Base-by-base conservation (phyloP, 2,113 vertebrate genomes). In the Bos javanicus region DNA sequence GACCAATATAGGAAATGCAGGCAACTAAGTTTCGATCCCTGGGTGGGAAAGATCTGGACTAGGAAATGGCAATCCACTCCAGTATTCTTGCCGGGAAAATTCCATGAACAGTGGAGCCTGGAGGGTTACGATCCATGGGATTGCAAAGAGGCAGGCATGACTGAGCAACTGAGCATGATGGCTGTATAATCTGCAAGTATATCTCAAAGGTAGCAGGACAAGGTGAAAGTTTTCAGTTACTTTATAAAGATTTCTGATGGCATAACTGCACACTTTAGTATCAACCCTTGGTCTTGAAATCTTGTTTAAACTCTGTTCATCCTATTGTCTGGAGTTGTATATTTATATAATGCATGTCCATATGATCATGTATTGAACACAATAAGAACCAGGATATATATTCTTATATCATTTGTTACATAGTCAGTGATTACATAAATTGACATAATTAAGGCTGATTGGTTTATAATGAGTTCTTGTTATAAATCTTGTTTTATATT, bases 241-340 rank as follows among this genome's bases (percentile, higher is more conserved):
- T 86, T 94, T 92, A 74, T 92, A 54, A 94, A 87, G 23, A 67
- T 95, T 36, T 93, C 21, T 82, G 30, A 71, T 94, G 30, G 54
- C 28, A 60, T 1, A 57, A 26, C 7, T n/a, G 21, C 86, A 16
- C 11, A 62, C 16, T 21, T 14, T 82, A 7, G 21, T 50, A 59
- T 54, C 9, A 83, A 56, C 7, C 36, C 15, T 87, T 39, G 26
- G 25, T 85, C 39, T 91, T 92, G 81, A 30, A 96, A 86, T 85
- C 15, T 95, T 39, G 5, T 95, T 89, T 90, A 95, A 97, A 90
- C 33, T 52, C 15, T 19, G 36, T 52, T 93, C 26, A 19, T 91
- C 46, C 21, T 81, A 17, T 33, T 91, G 15, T 50, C 71, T 8
- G 28, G 50, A 64, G 67, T 85, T 60, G 33, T 16, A 14, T 57